Base-by-base conservation (phyloP, 2,113 vertebrate species). In the Brachyistius frenatus region DNA sequence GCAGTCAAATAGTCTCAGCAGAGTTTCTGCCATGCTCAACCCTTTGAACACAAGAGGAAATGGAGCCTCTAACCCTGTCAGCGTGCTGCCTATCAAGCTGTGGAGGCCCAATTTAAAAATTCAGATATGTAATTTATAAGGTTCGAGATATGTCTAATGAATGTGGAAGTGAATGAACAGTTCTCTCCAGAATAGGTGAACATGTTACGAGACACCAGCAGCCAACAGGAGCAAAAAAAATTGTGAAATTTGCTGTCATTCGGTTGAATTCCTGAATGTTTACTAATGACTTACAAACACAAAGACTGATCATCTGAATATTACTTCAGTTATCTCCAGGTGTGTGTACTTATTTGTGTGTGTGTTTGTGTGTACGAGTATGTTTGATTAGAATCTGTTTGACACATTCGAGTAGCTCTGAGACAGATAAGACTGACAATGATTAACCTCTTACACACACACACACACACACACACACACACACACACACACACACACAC, bases 1-100 rank as follows among this genome's bases (percentile, higher is more conserved):
- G 87, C 88, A 83, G 88, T 88, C 75, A 86, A 79, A 84, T 52
- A 56, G 73, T 77, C 86, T 88, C 85, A 44, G 76, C 71, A 58
- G 80, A 84, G 57, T 50, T 74, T 83, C 66, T 71, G 62, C 81
- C 47, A 13, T 16, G 64, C 73, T 74, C 57, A 56, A 85, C 84
- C 87, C 84, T 86, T 81, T 76, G 73, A 86, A 80, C 78, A 73
- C 66, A 4, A 65, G 86, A 77, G 80, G 64, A 78, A 85, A 88
- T 71, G 62, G 75, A 89, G 75, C 85, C 81, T 66, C 74, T 76
- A 64, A 83, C 80, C 78, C 66, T 76, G 78, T 80, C 76, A 81
- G 61, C 4, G 69, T 66, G 74, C 85, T 78, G 86, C 63, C 69
- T 55, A 64, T 87, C 80, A 76, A 60, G 61, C 78, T 57, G 63